These are phyloP conservation scores for Sylvilagus bachmani DNA, from an alignment of 2,113 vertebrate genomes.

Conservation along the genomic window DNA sequence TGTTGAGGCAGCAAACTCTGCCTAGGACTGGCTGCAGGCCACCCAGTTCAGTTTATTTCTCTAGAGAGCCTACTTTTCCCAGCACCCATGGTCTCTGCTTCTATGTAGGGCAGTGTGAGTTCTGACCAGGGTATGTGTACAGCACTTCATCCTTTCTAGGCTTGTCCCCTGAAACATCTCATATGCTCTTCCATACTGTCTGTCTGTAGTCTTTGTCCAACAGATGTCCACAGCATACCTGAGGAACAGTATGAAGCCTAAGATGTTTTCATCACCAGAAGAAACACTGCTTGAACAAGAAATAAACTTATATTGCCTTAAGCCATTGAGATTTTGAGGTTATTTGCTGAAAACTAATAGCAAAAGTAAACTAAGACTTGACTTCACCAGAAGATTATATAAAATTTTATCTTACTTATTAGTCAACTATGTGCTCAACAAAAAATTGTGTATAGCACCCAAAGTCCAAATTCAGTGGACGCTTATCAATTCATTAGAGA, in stretches of 20 bases:
- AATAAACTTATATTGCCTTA: neutral
- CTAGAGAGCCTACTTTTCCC: neutral
- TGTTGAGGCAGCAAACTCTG: neutral
- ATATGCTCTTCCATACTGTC: neutral
- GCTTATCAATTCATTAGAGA: neutral
- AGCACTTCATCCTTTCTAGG: neutral
- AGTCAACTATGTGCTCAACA: neutral
- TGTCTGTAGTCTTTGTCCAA: neutral
- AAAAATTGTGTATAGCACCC: neutral
- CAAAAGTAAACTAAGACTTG: neutral
- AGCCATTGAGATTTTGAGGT: neutral
- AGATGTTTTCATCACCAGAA: neutral
- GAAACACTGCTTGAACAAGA: neutral
- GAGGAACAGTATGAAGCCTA: neutral
- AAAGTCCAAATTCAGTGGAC: constrained; percentile 21
- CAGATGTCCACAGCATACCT: neutral
- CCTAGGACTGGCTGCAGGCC: neutral
- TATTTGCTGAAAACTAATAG: neutral
- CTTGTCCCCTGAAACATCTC: neutral
- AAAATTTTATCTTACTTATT: neutral
- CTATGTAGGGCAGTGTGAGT: neutral
- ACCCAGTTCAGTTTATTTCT: neutral
- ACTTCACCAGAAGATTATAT: neutral
- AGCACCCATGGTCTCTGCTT: neutral
- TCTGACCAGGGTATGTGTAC: neutral